Evolutionary conservation across 2,888 invertebrate species (phyloP), one percentile per base, ranked within the genome.

Genomic region (Pilophorus perplexus): DNA sequence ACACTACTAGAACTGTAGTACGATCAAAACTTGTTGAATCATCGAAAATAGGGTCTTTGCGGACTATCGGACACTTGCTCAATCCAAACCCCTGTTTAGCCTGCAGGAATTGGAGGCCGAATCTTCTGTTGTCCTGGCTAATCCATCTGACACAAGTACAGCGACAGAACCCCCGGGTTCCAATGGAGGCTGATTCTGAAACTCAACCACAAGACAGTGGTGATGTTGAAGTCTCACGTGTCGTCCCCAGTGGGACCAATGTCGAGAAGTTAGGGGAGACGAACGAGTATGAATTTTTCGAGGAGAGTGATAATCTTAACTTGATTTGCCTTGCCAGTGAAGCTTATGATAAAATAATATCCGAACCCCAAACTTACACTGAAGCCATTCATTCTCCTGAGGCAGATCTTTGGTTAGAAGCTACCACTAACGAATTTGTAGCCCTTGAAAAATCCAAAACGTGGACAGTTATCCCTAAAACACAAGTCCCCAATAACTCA

Each of bases 371-470:
- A 33, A 10, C 37, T n/a, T 33, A 33, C 37, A 10, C n/a, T 33
- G 37, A 33, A 6, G 37, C 37, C 6, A n/a, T 33, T 33, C 6
- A 6, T n/a, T 10, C 8, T n/a, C 37, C 37, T 10, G 37, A 33
- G 8, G 37, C 37, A 33, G 37, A 33, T 10, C 37, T 10, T 10
- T 50, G 50, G 50, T 4, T 50, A 3, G 25, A 23, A n/a, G 50
- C 50, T 25, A 50, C 25, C 8, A 4, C 22, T 3, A 4, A 3
- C 6, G 50, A 50, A n/a, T 50, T 50, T n/a, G n/a, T 23, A 2
- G 50, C 50, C 3, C 25, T 50, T 6, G 50, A 50, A 50, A 23
- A 22, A 23, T 23, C 23, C 22, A 50, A 50, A 23, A 50, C 50
- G 3, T 50, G 50, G 23, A 50, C 22, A 50, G n/a, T 50, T 12